Percentiles rank a stretch among this genome's conserved stretches.
Conservation (phyloP, 1,140 invertebrate species). For the Pseudoatta argentina region DNA sequence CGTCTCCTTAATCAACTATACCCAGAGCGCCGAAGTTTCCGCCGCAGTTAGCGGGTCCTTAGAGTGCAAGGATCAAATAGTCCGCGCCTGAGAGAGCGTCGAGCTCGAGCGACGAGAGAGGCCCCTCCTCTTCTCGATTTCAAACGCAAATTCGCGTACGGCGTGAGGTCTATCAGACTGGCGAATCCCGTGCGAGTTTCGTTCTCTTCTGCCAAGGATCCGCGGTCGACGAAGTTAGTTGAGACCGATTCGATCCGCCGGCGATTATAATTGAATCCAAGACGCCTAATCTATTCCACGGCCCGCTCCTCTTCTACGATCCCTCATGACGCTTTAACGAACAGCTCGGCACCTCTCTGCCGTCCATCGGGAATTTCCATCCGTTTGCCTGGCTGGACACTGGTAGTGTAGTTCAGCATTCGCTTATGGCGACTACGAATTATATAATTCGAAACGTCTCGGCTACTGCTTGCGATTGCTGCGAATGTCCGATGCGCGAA, state of each 20-base stretch:
- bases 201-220: conserved; percentile 64
- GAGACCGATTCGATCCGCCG: conserved; percentile 71
- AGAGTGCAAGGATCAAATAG: conserved; percentile 53
- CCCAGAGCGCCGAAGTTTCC: conserved; percentile 62
- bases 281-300: conserved; percentile 66
- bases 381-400: conserved; percentile 35
- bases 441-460: conserved; percentile 25
- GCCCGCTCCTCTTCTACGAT: conserved; percentile 29
- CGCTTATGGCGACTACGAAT: conserved; percentile 35
- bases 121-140: conserved; percentile 71
- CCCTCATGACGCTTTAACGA: conserved; percentile 29
- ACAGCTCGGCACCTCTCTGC: conserved; percentile 38
- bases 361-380: conserved; percentile 56
- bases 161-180: conserved; percentile 62
- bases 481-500: neutral
- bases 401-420: conserved; percentile 37
- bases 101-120: conserved; percentile 25
- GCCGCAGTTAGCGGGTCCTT: conserved; percentile 35
- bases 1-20: conserved; percentile 61
- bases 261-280: conserved; percentile 72
- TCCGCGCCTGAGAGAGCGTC: conserved; percentile 41
- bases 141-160: conserved; percentile 78
- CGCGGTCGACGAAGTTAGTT: conserved; percentile 78
- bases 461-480: conserved; percentile 3
- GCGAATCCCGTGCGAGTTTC: conserved; percentile 72